Evolutionary conservation across 2,113 vertebrate species (phyloP), one percentile per base, ranked within the genome.

Genomic region (Cygnus buccinator): DNA sequence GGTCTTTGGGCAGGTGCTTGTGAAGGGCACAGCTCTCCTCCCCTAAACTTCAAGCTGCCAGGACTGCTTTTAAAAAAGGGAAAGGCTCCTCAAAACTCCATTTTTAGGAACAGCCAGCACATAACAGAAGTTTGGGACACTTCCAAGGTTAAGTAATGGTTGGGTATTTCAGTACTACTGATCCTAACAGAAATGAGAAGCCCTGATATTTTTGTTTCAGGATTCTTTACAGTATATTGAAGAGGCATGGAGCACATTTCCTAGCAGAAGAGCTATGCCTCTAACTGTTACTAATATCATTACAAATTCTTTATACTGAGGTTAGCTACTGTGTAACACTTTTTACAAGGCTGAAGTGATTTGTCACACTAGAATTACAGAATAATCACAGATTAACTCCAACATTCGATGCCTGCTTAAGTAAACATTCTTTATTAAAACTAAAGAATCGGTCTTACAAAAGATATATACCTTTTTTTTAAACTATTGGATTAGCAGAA

Each of bases 371-470:
- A 22, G 16, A 85, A 41, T 13, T 58, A 29, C 28, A 89, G 61
- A 75, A 72, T 63, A 66, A 43, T 37, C 3, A 76, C 31, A 15
- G 16, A 46, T n/a, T 31, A 66, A 73, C 11, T 55, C 35, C 11
- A 74, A 33, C 59, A 81, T 67, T 25, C 29, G 41, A 84, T 48
- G 46, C 46, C 29, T 39, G 28, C 29, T 55, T 6, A 18, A 31
- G 18, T 96, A 86, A 84, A 50, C n/a, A 39, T 87, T 82, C 84
- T 95, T 96, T 95, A 94, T 95, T 96, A 90, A 94, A 96, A 92
- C 62, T 91, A 61, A 93, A 87, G 39, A 93, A 82, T 67, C 73
- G 29, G 22, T 71, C 33, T 90, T 89, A 93, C 44, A 21, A 93
- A 95, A 71, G n/a, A n/a, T 23, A 50, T 6, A 50, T 72, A 59